Conservation (phyloP, 2,113 vertebrate genomes). For the Sturnus vulgaris region DNA sequence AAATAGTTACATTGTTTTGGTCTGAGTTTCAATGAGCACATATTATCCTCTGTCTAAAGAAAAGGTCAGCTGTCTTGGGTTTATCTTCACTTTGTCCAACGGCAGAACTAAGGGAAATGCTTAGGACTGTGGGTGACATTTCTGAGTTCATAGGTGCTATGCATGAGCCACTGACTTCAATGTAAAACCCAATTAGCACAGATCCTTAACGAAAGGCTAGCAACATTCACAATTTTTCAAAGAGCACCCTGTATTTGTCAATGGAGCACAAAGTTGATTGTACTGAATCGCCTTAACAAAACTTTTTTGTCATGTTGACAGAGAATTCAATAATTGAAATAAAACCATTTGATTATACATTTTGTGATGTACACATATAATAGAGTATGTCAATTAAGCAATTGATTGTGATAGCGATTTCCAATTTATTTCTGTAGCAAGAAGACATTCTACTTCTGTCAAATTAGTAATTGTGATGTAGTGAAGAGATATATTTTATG, state of each 20-base stretch:
- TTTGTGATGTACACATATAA: not conserved
- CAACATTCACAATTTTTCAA: not conserved
- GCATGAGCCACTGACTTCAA: not conserved
- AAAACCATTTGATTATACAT: not conserved
- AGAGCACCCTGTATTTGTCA: not conserved
- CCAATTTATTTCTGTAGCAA: not conserved
- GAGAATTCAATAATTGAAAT: not conserved
- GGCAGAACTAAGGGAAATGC: not conserved
- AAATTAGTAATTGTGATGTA: not conserved
- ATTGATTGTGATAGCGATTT: not conserved
- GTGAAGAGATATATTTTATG: not conserved
- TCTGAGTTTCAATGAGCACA: not conserved
- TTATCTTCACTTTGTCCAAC: not conserved
- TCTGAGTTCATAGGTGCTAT: not conserved
- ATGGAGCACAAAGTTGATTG: not conserved
- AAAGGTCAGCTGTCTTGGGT: not conserved
- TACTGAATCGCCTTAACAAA: not conserved
- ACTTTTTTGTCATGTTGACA: too few species aligned
- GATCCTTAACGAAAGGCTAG: not conserved
- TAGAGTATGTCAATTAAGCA: not conserved
- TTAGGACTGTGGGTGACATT: not conserved
- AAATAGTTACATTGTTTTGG: not conserved
- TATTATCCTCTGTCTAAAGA: not conserved
- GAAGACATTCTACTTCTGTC: not conserved
- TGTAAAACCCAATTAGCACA: not conserved